Evolutionary conservation across 2,888 invertebrate species (phyloP), one percentile per base, ranked within the genome.

Genomic region (Tanypteryx hageni): DNA sequence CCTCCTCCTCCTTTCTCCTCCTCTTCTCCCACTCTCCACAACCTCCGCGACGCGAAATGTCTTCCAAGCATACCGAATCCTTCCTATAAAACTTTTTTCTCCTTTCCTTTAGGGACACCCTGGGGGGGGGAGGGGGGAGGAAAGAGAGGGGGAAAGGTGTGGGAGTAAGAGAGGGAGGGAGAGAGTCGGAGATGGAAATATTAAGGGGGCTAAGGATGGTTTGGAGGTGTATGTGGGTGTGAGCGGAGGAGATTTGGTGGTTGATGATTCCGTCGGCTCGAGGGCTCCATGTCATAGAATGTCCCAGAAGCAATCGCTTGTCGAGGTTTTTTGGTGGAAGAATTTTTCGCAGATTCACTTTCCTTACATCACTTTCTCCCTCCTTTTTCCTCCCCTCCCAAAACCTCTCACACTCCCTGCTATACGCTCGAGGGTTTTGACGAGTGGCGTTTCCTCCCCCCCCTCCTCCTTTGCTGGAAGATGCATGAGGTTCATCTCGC

Each of bases 191-290:
- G 58, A 85, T 57, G 58, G 58, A 58, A 85, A 13, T 85, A 57
- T 85, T 85, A 22, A 57, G n/a, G 84, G n/a, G 56, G 58, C 57
- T 16, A 18, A 57, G 85, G 85, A 85, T 56, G 85, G 76, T 76
- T 76, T 76, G 44, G n/a, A 76, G 76, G 11, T 76, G 64, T 18
- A 11, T 64, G 13, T 64, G 64, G 16, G 8, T 64, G n/a, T 85
- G 57, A 2, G 85, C 18, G n/a, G 57, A n/a, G 58, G 22, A n/a
- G n/a, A 11, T 18, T 56, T 10, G 57, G 22, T 9, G 22, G 58
- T 27, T 76, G 76, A 76, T 13, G 76, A 76, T 76, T 76, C 76
- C 76, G 76, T 76, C 76, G 76, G 76, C 76, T 76, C 4, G 76
- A 27, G 76, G 76, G 76, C 76, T 76, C 22, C 76, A 27, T 27